Percentiles rank a stretch among this genome's conserved stretches.
phyloP scores from a whole-genome alignment of 1,140 invertebrate species.

The Cyrtorhinus lividipennis region DNA sequence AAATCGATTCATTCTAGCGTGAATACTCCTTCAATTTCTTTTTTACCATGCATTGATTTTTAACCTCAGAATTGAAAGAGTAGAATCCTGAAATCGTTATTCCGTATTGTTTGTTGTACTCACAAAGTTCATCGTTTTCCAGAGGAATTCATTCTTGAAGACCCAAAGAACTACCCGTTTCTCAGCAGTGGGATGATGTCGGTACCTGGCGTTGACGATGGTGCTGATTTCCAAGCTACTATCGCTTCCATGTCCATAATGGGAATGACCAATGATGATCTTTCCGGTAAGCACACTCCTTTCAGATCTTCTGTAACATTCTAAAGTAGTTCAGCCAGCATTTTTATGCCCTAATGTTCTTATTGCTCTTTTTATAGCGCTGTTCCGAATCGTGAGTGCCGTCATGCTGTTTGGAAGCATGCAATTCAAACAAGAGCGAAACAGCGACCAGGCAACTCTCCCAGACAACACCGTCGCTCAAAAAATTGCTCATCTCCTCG shows the following conservation, averaged over 20 bases:
- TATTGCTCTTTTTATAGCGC: constrained; percentile 48
- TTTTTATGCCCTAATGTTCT: no score
- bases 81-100: not conserved
- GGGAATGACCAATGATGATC: constrained; percentile 94
- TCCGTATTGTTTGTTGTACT: not conserved
- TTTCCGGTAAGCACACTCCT: constrained; percentile 33
- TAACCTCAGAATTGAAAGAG: no score
- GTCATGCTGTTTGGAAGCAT: constrained; percentile 95
- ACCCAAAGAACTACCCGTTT: constrained; percentile 86
- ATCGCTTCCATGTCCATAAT: constrained; percentile 98
- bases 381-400: constrained; percentile 89
- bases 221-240: constrained; percentile 81
- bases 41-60: no score
- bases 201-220: constrained; percentile 90
- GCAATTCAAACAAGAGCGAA: constrained; percentile 96
- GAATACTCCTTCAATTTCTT: no score
- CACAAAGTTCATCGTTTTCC: constrained; percentile 25
- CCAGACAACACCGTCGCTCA: constrained; percentile 98
- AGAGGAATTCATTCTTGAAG: constrained; percentile 92
- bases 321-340: not conserved
- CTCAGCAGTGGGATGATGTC: constrained; percentile 72
- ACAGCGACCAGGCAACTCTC: constrained; percentile 93
- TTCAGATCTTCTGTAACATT: not conserved
- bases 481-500: constrained; percentile 87
- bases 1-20: no score